Base-by-base conservation (phyloP, 2,888 invertebrate genomes). In the Leptogaster cylindrica region DNA sequence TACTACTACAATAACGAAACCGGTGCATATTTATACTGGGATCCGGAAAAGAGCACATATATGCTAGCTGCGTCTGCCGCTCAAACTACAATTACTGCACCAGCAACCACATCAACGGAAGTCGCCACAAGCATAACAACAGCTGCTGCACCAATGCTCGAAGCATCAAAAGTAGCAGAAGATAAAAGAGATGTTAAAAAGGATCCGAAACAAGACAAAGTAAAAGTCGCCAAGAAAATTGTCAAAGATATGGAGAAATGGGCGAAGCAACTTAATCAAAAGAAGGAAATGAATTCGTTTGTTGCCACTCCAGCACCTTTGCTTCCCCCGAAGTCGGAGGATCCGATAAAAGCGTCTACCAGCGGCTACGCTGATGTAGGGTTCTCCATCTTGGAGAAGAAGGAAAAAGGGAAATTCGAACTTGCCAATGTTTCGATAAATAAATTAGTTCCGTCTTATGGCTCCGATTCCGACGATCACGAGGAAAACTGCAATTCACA, bases 251-350 rank as follows among this genome's bases (percentile, higher is more conserved):
- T 87, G 87, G 87, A 87, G 71, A 81, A 87, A 65, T 99, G 99
- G 99, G 99, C 98, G 0, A 94, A 97, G 75, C 94, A 94, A 8
- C 83, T 97, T 71, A 98, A 98, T 79, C 97, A 97, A 79, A 95
- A 95, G 82, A 97, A 97, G 78, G 93, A 95, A 80, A 78, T 79
- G 72, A 77, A 39, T 25, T 36, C 76, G 1, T 70, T 70, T 68
- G 76, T 75, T 2, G 78, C 80, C 12, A 75, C 78, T 2, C 80
- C 79, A 0, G 77, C 77, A 61, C 77, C 79, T 4, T 74, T 77
- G 28, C 66, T 77, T n/a, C 70, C 75, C 0, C 71, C 68, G 2
- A 75, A 75, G 31, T 39, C 70, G 20, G 76, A 76, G 31, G 65
- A 65, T 18, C 2, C 12, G 10, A 41, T 20, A 2, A 65, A 36